These are phyloP conservation scores for Pycnomerus fuliginosus DNA, from an alignment of 2,888 invertebrate species.

Conservation along the genomic window DNA sequence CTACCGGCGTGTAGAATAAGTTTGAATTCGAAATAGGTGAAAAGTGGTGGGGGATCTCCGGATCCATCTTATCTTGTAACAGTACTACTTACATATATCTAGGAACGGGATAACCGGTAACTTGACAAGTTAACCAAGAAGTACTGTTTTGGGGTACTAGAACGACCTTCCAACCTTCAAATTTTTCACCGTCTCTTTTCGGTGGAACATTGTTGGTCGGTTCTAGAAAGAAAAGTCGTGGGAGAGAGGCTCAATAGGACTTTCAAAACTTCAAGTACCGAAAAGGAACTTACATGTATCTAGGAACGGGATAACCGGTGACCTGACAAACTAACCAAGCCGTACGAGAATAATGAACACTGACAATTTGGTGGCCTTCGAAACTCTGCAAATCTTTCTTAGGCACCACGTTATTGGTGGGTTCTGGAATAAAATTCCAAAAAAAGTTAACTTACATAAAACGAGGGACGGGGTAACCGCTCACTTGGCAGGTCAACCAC, in stretches of 20 bases:
- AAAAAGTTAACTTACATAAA: constrained; percentile 63
- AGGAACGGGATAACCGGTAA: constrained; percentile 57
- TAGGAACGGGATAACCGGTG: constrained; percentile 58
- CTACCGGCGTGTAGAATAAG: too few relatives aligned
- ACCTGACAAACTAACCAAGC: constrained; percentile 67
- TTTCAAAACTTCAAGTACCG: neutral
- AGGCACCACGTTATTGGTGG: constrained; percentile 65
- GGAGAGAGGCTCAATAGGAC: constrained; percentile 3
- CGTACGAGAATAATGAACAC: constrained; percentile 55
- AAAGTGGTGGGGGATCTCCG: too few relatives aligned
- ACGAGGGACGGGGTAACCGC: constrained; percentile 68
- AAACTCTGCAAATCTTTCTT: constrained; percentile 61
- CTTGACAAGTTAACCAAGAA: constrained; percentile 63
- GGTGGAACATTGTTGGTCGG: constrained; percentile 64
- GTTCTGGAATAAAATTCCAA: constrained; percentile 45
- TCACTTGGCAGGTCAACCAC: constrained; percentile 69
- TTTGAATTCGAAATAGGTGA: too few relatives aligned
- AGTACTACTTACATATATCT: constrained; percentile 29
- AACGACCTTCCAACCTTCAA: constrained; percentile 60
- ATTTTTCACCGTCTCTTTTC: constrained; percentile 59
- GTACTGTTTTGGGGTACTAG: constrained; percentile 55
- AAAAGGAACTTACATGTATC: constrained; percentile 52
- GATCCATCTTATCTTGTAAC: neutral
- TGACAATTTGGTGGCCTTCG: constrained; percentile 61
- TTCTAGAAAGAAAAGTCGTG: constrained; percentile 39